Evolutionary conservation across 2,888 invertebrate species (phyloP).

Genomic region (Listrodromus nycthemerus): DNA sequence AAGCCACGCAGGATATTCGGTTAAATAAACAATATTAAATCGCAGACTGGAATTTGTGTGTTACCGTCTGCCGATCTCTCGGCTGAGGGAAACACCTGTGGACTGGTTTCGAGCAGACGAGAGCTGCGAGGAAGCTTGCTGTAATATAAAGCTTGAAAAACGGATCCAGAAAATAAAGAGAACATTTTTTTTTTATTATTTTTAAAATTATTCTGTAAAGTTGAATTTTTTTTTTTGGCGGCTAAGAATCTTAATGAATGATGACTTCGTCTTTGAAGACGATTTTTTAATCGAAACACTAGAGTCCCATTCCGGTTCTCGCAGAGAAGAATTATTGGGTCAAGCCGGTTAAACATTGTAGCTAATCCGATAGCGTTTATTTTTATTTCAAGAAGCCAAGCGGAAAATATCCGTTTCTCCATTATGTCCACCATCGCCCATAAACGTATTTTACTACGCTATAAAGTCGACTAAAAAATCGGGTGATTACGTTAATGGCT

Average conservation of each 20-base stretch:
- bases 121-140: neutral
- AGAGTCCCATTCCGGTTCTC: neutral
- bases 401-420: no score
- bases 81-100: slow-evolving; percentile 9
- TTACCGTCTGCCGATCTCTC: slow-evolving; percentile 69
- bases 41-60: slow-evolving; percentile 78
- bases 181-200: no score
- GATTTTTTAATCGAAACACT: neutral
- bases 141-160: no score
- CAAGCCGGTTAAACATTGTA: neutral
- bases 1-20: slow-evolving; percentile 82
- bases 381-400: neutral
- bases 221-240: no score
- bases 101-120: neutral
- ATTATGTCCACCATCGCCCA: neutral
- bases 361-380: neutral
- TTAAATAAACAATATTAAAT: slow-evolving; percentile 84
- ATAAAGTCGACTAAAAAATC: neutral
- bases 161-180: no score
- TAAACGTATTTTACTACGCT: neutral
- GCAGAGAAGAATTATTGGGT: neutral
- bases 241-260: no score
- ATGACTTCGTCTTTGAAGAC: no score
- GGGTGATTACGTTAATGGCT: neutral
- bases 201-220: no score